Base-by-base conservation (phyloP, 2,888 invertebrate species). In the Platynereis dumerilii region DNA sequence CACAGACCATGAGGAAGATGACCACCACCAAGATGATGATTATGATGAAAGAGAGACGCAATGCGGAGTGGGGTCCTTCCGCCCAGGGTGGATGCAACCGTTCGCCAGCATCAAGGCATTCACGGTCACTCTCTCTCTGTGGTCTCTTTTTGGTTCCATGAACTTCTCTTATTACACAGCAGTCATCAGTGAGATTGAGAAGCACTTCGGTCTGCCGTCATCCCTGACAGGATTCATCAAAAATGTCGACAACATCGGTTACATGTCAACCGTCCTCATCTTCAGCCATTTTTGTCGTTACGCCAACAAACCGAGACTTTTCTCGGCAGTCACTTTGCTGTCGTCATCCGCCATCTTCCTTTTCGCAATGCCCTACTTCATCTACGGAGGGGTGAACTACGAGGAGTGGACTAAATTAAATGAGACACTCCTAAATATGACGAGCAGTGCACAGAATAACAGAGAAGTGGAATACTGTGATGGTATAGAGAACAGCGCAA, bases 211-310 rank as follows among this genome's bases (percentile, higher is more conserved):
- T 10, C 72, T 80, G 45, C 76, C 75, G 67, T 77, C 76, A 66
- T 71, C 76, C 15, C 71, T 76, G 56, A 73, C 74, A 1, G 80
- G 80, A 0, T 66, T 78, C 24, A 65, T 80, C 10, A 72, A 79
- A 69, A 75, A 75, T 58, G 75, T 76, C 65, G 79, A 80, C 64
- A 78, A 80, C 65, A 71, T 79, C n/a, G 78, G 79, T 39, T 78
- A 72, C 67, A 65, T 78, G 59, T 22, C 63, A 2, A 69, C 72
- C 1, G 75, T 76, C 12, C 67, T 77, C 0, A 53, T 75, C 5
- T 54, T 76, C 45, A 66, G 72, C 45, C 74, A 77, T 58, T 76
- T 74, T 52, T 65, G 56, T n/a, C 64, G 72, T 10, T 60, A 70
- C 29, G 27, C 66, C 34, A 71, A 72, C 62, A 72, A 72, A 48